Evolutionary conservation across 2,888 invertebrate genomes (phyloP).

Genomic region (Temnothorax ravouxi): DNA sequence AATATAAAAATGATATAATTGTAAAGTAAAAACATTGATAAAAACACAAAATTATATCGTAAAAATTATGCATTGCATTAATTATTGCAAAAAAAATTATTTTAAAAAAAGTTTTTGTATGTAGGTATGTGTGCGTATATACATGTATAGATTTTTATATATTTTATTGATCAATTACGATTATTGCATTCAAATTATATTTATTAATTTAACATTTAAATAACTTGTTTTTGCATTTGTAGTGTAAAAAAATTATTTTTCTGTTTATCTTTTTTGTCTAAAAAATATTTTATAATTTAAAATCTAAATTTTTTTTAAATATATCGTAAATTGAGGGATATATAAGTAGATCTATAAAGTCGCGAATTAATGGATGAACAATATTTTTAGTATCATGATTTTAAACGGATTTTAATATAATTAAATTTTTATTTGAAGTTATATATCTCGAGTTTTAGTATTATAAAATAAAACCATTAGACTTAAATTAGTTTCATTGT

Average conservation of each 20-base stretch:
- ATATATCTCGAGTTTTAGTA: background rate
- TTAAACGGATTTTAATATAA: background rate
- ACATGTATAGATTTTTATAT: background rate
- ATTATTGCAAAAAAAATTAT: too few species aligned
- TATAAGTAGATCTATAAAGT: background rate
- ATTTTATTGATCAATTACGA: conserved; percentile 10
- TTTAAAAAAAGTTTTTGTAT: background rate
- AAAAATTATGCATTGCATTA: background rate
- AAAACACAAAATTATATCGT: conserved; percentile 7
- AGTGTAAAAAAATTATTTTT: background rate
- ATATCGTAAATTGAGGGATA: background rate
- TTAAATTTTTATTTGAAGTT: conserved; percentile 1
- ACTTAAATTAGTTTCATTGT: background rate
- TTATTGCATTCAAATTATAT: background rate
- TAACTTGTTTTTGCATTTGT: background rate
- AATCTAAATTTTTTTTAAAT: background rate
- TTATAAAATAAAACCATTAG: background rate
- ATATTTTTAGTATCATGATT: background rate
- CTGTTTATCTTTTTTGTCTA: background rate
- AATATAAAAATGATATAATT: conserved; percentile 11
- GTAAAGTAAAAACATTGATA: conserved; percentile 9
- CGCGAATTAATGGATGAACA: background rate
- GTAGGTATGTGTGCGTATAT: background rate
- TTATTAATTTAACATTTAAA: conserved; percentile 14
- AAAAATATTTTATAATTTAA: background rate